Base-by-base conservation (phyloP, 1,140 invertebrate species). In the Hyphantria cunea region DNA sequence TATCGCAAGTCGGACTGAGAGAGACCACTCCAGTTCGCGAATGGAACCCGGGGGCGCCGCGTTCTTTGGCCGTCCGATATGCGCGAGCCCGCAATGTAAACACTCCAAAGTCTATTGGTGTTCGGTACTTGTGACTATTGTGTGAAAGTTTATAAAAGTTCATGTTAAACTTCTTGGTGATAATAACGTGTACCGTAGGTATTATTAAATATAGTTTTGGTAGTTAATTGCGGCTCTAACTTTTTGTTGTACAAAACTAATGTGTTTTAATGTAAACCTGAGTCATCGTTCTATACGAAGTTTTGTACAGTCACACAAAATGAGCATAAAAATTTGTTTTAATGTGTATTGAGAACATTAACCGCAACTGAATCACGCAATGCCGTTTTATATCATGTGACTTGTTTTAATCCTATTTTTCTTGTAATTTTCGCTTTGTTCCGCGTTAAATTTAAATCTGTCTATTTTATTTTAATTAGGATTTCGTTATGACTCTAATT, bases 1-100 rank as follows among this genome's bases (percentile, higher is more conserved):
- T 68, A 66, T 67, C 61, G 70, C 64, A 54, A 64, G 62, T 74
- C 59, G 67, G 64, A 60, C 70, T 49, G 66, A 71, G 72, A 70
- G 64, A 62, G 68, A 68, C 66, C 74, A 79, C 76, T 80, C 70
- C 76, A 84, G 80, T 81, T 60, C 65, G 71, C 61, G 48, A 67
- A 68, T 70, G 70, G 68, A 71, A 54, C 42, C 61, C 72, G 41
- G 60, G 60, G 68, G 76, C 65, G 74, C 52, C 66, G 73, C 68
- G 78, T 66, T 55, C 53, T 48, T 25, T 32, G 51, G 61, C 55
- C 41, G 48, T 58, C 33, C 58, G 11, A 15, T 41, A 25, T 34
- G 32, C 53, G 32, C 39, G 45, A 54, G 47, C 47, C 50, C 75
- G 68, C 44, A 70, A 70, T 71, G 74, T 74, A 70, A 74, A 77